Base-by-base conservation (phyloP, 1,140 invertebrate species). In the Neocloeon triangulifer region DNA sequence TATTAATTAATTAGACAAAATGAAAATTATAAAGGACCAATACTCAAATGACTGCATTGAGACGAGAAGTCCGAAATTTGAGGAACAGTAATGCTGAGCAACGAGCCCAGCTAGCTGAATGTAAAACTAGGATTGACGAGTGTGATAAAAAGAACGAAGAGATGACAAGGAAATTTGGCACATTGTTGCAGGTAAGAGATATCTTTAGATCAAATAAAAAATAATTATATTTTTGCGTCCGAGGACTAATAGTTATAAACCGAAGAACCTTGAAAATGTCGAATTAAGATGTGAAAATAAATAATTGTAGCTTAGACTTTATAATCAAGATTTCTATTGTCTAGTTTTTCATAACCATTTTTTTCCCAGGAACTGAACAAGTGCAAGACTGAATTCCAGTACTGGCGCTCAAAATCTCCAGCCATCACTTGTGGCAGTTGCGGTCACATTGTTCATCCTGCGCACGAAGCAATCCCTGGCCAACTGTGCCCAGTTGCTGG, bases 121-220 rank as follows among this genome's bases (percentile, higher is more conserved):
- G 80, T 46, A 73, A 73, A 0, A 73, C 67, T 41, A 63, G 78
- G 2, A 57, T 84, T 25, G 80, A 86, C 42, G 80, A 85, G 41
- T 74, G 79, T 43, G 79, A 84, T 40, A 84, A 84, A 47, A 86
- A 86, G 47, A 80, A 80, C 51, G 79, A 86, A 43, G 78, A 84
- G 48, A 81, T 73, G 16, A 73, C 75, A 22, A 61, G 76, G 18
- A 86, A 86, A 56, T 82, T 84, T 50, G 80, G 77, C 44, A 81
- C 77, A 37, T 55, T 86, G 32, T 55, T 86, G 39, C 78, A 84
- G 68, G 74, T 76, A 48, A 55, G 38, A n/a, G n/a, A n/a, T n/a
- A n/a, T n/a, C n/a, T n/a, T n/a, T n/a, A n/a, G n/a, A n/a, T n/a
- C n/a, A n/a, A n/a, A n/a, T n/a, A n/a, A n/a, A n/a, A n/a, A n/a